Conservation (phyloP, 2,113 vertebrate species). For the Cygnus buccinator region DNA sequence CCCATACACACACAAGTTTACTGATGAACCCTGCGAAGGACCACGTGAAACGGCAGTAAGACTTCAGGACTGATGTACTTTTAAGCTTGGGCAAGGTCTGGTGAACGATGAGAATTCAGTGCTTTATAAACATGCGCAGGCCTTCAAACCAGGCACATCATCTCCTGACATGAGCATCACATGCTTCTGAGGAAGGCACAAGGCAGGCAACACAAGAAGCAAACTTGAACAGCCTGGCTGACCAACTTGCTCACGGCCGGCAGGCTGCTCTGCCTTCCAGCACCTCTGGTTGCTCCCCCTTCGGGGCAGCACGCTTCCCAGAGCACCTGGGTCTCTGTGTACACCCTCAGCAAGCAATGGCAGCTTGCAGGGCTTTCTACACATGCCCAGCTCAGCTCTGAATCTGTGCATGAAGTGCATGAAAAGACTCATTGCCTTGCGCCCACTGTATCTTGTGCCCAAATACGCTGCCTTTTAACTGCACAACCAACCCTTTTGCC, state of each 20-base stretch:
- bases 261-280: neutral
- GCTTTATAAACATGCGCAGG: neutral
- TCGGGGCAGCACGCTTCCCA: neutral
- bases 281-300: no score
- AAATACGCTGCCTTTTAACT: neutral
- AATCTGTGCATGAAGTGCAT: neutral
- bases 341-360: neutral
- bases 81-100: neutral
- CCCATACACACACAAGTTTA: neutral
- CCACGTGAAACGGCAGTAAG: no score
- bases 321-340: no score
- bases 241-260: no score
- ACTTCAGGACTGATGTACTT: neutral
- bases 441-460: no score
- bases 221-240: no score
- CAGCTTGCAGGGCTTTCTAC: neutral
- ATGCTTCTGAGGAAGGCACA: neutral
- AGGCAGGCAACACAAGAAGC: neutral
- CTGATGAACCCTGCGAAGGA: neutral
- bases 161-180: neutral
- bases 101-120: neutral
- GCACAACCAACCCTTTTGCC: neutral
- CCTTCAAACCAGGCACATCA: neutral
- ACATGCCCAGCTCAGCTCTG: no score
- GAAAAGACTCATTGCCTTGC: neutral